phyloP scores from a whole-genome alignment of 30 jellyfish, hydroid and myxozoan species.

The Aurelia coerulea region DNA sequence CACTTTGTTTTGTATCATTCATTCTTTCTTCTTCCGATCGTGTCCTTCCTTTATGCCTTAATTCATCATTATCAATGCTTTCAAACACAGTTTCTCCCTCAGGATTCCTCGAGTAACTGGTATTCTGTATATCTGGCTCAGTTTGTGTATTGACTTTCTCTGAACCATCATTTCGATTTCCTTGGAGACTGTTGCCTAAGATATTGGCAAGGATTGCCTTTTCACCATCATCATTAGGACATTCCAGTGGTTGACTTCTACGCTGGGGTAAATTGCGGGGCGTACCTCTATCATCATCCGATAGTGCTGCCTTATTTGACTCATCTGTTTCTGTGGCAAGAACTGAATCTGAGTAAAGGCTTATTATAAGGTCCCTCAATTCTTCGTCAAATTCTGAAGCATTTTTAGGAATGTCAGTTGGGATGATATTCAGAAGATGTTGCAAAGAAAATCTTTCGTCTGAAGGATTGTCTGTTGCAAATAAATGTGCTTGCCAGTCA shows the following conservation, averaged over 20 bases:
- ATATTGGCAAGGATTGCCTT: too few species aligned
- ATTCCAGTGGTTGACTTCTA: too few species aligned
- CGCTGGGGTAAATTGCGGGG: too few species aligned
- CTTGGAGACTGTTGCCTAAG: too few species aligned
- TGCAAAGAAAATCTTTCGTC: constrained; percentile 23
- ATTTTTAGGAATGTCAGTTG: constrained; percentile 66
- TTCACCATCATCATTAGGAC: too few species aligned
- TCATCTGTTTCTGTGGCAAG: neutral
- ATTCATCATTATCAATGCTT: neutral
- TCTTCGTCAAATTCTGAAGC: constrained; percentile 69
- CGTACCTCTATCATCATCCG: too few species aligned
- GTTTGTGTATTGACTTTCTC: neutral
- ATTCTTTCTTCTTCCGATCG: neutral
- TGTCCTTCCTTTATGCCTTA: neutral
- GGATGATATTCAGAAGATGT: constrained; percentile 40
- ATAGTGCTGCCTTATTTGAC: too few species aligned
- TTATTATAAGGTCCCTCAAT: constrained; percentile 39
- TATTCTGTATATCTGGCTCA: neutral
- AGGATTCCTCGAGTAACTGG: neutral
- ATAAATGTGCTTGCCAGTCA: constrained; percentile 45
- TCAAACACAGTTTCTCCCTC: neutral
- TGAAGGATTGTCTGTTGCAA: constrained; percentile 8
- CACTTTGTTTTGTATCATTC: neutral
- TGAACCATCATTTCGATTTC: too few species aligned
- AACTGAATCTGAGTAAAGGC: constrained; percentile 38